These are phyloP conservation scores for Lutjanus erythropterus DNA, from an alignment of 2,113 vertebrate species.

Conservation along the genomic window DNA sequence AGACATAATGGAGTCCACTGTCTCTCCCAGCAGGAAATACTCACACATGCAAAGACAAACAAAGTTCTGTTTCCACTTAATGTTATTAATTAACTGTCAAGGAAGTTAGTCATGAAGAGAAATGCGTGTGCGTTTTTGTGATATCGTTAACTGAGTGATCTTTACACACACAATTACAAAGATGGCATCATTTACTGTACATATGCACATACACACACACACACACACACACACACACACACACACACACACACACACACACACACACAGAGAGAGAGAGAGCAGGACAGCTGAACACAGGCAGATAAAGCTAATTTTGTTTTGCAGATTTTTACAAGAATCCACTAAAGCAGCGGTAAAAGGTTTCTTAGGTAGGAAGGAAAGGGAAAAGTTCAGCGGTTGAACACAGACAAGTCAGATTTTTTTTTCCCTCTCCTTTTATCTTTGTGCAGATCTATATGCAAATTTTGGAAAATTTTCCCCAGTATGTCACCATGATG, in stretches of 20 bases:
- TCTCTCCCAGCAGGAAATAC: conserved; percentile 53
- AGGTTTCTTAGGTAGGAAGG: too few relatives aligned
- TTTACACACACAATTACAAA: too few relatives aligned
- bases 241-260: not conserved
- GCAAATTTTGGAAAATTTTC: not conserved
- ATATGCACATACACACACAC: not conserved
- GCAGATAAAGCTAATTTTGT: not conserved
- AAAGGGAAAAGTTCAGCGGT: not conserved
- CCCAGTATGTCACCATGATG: too few relatives aligned
- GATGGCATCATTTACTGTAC: not conserved
- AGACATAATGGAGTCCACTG: conserved; percentile 37
- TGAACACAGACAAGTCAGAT: not conserved
- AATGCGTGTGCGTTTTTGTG: not conserved
- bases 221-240: not conserved
- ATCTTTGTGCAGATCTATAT: not conserved
- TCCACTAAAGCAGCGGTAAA: not conserved
- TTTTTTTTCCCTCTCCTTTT: not conserved
- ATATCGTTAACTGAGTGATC: conserved; percentile 45
- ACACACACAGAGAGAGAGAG: too few relatives aligned
- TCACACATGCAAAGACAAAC: conserved; percentile 5
- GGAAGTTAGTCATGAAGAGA: conserved; percentile 25
- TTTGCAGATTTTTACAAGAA: not conserved
- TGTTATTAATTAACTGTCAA: conserved; percentile 42
- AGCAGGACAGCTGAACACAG: not conserved
- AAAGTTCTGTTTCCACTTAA: conserved; percentile 4